Base-by-base conservation (phyloP, 2,113 vertebrate species). In the Syngnathoides biaculeatus region DNA sequence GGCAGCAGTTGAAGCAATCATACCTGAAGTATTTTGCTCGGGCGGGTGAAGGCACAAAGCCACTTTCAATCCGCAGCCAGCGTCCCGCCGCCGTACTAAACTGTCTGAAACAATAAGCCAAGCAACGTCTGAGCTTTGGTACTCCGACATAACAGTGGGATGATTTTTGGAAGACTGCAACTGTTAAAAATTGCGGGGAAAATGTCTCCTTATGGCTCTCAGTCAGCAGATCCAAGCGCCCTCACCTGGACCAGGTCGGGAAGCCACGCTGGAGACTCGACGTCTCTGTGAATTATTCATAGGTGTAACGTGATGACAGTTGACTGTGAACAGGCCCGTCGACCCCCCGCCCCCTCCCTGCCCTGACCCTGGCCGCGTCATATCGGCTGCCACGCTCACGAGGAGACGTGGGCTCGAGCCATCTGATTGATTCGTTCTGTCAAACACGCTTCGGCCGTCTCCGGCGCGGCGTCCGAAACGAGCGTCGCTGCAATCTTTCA, bases 401-500 rank as follows among this genome's bases (percentile, higher is more conserved):
- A 72, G 48, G 72, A 85, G 79, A 84, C 8, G 26, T 35, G 73
- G 75, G 64, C 72, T 69, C 61, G 58, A 45, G 73, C 83, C 42
- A 63, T 67, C 67, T 77, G 73, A 84, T 80, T 83, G 85, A 91
- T 86, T 79, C 67, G 72, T 77, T 69, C 74, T 87, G 82, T 83
- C 90, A 92, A 86, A 42, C 62, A 56, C 68, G 75, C 72, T 90
- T 87, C 68, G 86, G 87, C 89, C 76, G 84, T 83, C 87, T 56
- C 75, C 65, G 80, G 55, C 81, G 81, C 59, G 79, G 86, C 70
- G 87, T 77, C 64, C 20, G 50, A 63, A 57, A 78, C 43, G 67
- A 78, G 78, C 75, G 74, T 75, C 74, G 52, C 70, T 75, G 87
- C 72, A 56, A 86, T 83, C 74, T 65, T 68, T 71, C 74, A 86